Conservation (phyloP, 2,888 invertebrate species). For the Creontiades dilutus region DNA sequence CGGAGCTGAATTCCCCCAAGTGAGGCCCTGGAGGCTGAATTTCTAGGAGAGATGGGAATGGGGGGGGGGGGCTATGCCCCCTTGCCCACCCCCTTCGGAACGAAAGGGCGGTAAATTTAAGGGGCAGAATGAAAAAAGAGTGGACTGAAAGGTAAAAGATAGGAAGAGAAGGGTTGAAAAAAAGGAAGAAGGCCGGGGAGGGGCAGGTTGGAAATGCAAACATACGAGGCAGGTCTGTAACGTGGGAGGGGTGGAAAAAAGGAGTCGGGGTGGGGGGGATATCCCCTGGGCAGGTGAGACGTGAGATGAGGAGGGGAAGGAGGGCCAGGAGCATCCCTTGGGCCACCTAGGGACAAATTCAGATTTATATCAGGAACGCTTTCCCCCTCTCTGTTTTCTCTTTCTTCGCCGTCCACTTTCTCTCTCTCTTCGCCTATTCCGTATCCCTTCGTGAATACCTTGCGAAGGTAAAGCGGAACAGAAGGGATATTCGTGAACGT, state of each 20-base stretch:
- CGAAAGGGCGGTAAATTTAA: conserved; percentile 55
- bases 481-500: background rate
- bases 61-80: background rate
- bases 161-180: background rate
- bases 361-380: conserved; percentile 63
- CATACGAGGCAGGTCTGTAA: conserved; percentile 7
- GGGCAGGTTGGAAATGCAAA: background rate
- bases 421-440: background rate
- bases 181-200: background rate
- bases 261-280: background rate
- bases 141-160: conserved; percentile 3
- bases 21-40: background rate
- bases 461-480: background rate
- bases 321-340: conserved; percentile 35
- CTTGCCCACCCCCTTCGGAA: background rate
- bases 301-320: background rate
- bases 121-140: background rate
- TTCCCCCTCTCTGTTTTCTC: background rate
- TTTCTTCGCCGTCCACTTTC: background rate
- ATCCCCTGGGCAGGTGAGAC: background rate
- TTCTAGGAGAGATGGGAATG: background rate
- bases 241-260: background rate
- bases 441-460: background rate
- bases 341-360: conserved; percentile 70
- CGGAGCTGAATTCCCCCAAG: background rate